Evolutionary conservation across 2,797 vertebrate genomes (phyloP).

Genomic region (Channallabes apus): DNA sequence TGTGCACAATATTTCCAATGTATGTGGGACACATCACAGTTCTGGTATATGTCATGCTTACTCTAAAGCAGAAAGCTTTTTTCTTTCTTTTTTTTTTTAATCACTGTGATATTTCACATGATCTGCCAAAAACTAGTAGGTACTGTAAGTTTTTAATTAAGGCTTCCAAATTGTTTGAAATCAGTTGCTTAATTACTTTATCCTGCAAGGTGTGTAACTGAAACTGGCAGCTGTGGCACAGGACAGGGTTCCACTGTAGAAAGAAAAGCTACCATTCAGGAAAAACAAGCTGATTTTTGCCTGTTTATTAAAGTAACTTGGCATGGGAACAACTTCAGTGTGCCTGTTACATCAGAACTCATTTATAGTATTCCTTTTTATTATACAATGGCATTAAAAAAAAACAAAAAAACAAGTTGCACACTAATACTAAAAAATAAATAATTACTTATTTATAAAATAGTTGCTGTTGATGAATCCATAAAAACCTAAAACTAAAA

Average conservation of each 20-base stretch:
- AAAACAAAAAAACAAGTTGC: too few relatives aligned
- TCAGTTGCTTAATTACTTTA: background rate
- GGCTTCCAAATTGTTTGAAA: background rate
- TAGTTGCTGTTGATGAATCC: too few relatives aligned
- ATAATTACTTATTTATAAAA: too few relatives aligned
- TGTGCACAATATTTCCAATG: too few relatives aligned
- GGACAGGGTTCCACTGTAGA: background rate
- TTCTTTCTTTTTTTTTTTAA: too few relatives aligned
- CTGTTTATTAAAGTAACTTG: background rate
- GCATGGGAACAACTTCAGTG: background rate
- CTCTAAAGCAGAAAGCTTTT: too few relatives aligned
- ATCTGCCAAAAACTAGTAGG: background rate
- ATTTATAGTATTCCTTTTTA: background rate
- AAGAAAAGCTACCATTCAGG: slow-evolving; percentile 18
- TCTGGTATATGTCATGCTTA: too few relatives aligned
- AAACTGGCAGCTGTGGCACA: background rate
- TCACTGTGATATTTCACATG: background rate
- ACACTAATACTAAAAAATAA: too few relatives aligned
- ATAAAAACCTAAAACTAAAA: too few relatives aligned
- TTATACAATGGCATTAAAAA: too few relatives aligned
- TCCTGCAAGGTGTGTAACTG: slow-evolving; percentile 16
- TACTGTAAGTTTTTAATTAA: background rate
- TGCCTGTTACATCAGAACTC: background rate
- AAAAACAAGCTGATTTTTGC: background rate
- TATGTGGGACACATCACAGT: too few relatives aligned